phyloP scores from a whole-genome alignment of 2,888 invertebrate species.

The Papilio elwesi region DNA sequence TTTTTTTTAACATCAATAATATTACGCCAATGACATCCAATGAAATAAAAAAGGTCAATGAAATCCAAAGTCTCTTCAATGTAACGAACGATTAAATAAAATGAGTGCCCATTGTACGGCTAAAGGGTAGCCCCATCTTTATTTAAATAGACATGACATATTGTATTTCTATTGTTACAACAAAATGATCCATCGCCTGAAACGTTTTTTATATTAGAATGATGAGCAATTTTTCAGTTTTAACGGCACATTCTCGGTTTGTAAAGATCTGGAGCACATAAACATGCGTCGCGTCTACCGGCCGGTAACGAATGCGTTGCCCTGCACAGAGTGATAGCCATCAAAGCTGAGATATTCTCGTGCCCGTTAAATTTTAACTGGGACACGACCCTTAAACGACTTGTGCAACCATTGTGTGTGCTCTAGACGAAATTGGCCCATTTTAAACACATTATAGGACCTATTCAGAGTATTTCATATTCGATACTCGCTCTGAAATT shows the following conservation, averaged over 20 bases:
- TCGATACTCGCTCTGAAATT: constrained; percentile 47
- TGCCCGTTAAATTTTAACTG: constrained; percentile 33
- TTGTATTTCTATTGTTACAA: neutral
- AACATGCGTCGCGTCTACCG: constrained; percentile 22
- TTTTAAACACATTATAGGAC: constrained; percentile 41
- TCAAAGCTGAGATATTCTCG: constrained; percentile 39
- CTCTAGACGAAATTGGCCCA: constrained; percentile 32
- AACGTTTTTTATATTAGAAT: neutral
- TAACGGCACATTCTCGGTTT: constrained; percentile 6
- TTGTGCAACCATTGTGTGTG: constrained; percentile 34
- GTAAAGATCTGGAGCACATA: constrained; percentile 21
- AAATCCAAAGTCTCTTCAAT: no score
- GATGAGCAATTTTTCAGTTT: neutral
- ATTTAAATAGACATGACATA: no score
- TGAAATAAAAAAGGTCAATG: no score
- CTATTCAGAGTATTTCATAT: constrained; percentile 29
- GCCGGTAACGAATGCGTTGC: constrained; percentile 16
- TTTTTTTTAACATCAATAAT: no score
- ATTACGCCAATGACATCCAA: no score
- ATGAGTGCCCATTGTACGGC: no score
- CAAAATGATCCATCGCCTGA: neutral
- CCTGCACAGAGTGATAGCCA: constrained; percentile 25
- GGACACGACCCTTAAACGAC: constrained; percentile 36
- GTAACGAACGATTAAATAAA: no score
- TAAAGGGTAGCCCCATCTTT: no score